phyloP scores from a whole-genome alignment of 2,113 vertebrate species.

The Erinaceus europaeus region DNA sequence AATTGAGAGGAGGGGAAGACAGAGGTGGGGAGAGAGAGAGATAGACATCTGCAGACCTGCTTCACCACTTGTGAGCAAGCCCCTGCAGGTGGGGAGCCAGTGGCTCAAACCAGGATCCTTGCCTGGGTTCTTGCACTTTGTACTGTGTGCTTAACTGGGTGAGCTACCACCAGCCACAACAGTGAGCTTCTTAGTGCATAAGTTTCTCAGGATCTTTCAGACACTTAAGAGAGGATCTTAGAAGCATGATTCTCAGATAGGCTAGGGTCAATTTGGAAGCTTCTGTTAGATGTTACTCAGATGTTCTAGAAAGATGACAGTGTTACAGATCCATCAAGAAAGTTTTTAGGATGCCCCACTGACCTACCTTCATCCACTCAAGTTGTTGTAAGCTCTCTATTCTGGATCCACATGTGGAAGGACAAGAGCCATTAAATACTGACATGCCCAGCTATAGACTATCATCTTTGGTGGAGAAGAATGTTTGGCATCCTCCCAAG shows the following conservation, averaged over 20 bases:
- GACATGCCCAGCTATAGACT: background rate
- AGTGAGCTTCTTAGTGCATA: background rate
- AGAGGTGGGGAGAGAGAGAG: too few relatives aligned
- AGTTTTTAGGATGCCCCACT: background rate
- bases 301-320: background rate
- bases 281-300: background rate
- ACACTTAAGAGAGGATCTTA: background rate
- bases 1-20: too few relatives aligned
- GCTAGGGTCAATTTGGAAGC: background rate
- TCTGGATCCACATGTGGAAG: background rate
- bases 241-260: background rate
- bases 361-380: background rate
- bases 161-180: too few relatives aligned
- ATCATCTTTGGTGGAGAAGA: background rate
- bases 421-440: background rate
- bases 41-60: too few relatives aligned
- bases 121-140: too few relatives aligned
- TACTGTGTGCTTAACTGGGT: too few relatives aligned
- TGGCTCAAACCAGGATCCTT: too few relatives aligned
- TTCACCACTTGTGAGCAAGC: too few relatives aligned
- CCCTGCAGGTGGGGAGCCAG: too few relatives aligned
- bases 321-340: background rate
- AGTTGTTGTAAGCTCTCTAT: background rate
- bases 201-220: background rate
- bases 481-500: conserved; percentile 10